Evolutionary conservation across 2,888 invertebrate genomes (phyloP), one percentile per base, ranked within the genome.

Genomic region (Leucoma salicis): DNA sequence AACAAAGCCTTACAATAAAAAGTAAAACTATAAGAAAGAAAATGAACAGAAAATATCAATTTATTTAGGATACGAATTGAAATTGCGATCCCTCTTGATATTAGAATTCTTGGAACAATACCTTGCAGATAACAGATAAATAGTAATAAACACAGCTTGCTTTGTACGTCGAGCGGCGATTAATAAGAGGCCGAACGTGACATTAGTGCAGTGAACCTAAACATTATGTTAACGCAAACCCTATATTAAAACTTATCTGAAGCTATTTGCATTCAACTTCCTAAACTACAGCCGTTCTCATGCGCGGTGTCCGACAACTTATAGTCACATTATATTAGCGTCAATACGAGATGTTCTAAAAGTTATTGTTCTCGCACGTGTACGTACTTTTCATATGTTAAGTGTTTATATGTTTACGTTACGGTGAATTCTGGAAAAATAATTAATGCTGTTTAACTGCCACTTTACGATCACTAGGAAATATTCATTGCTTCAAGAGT

Each of bases 151-250:
- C 76, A 72, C 67, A 72, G 60, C 74, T 78, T 79, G 74, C 81
- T 72, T 78, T 78, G 82, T 80, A 75, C 69, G 57, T 64, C 68
- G 67, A 71, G 37, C 48, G 65, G 81, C 83, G 80, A 86, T 86
- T 87, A 88, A 88, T 86, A 80, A 75, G 78, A 78, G 81, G 79
- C 78, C 77, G 80, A 85, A 88, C 88, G 88, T 88, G 88, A 87
- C 87, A 85, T 88, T 85, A 88, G 85, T 74, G 68, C 70, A 76
- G 70, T 78, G 80, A 80, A 86, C 84, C 81, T 74, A 66, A 64
- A 70, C 81, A 88, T 89, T 89, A 84, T 72, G 77, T 72, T 66
- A 67, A 63, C 74, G 63, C 75, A 57, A 76, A 74, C 77, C 80
- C 62, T 67, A 76, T 81, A 89, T 89, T 89, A 88, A 86, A 85